Evolutionary conservation across 1,140 invertebrate species (phyloP), one percentile per base, ranked within the genome.

Genomic region (Myzus persicae): DNA sequence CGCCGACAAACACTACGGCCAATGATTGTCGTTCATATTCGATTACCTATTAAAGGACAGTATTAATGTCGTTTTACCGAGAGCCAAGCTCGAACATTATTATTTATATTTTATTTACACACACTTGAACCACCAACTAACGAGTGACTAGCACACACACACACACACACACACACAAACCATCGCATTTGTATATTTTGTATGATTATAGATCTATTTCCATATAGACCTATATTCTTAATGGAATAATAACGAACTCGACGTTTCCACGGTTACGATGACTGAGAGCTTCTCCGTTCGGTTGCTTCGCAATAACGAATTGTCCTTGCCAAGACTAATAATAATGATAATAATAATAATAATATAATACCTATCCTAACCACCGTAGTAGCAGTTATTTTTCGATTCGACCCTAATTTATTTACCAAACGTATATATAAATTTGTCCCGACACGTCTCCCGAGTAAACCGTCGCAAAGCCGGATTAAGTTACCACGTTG

Each of bases 381-480:
- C n/a, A n/a, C 59, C 59, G n/a, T 1, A 18, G 59, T 44, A 88
- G 85, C 14, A 46, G 85, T 44, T 88, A 88, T 88, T 88, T 88
- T 88, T 88, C 44, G 26, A 88, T 88, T 88, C 31, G 44, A 88
- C 26, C 85, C 85, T 88, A 88, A 88, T 88, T 88, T 88, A 88
- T 88, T 88, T 88, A 46, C 44, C 85, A 40, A 88, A 88, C 44
- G 85, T 87, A 87, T 87, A 44, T 46, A 88, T 76, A 76, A 76
- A 88, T 88, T 88, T 88, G 85, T 88, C n/a, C 44, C n/a, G 44
- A 88, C 85, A 46, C 85, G 85, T 88, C 85, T 88, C 26, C n/a
- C 44, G 84, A 87, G 84, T 88, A 44, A 88, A 46, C 18, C 85
- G 44, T 36, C 18, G 85, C 44, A 46, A 88, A 88, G 85, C 85